Base-by-base conservation (phyloP, 2,888 invertebrate genomes). In the Amiota minor region DNA sequence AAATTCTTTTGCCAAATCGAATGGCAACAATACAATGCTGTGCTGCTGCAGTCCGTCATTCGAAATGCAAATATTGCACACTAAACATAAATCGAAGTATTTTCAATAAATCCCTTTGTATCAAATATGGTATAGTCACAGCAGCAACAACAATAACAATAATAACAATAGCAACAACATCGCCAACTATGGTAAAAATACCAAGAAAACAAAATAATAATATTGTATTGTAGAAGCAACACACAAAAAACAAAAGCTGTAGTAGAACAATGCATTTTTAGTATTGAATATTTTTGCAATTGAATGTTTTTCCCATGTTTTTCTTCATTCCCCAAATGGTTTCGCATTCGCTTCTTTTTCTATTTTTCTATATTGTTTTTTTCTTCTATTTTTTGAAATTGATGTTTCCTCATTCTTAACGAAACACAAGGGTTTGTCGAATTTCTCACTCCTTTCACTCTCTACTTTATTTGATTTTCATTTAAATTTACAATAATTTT, bases 31-130 rank as follows among this genome's bases (percentile, higher is more conserved):
- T 35, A 35, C 35, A 35, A 35, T 35, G 59, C 59, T 35, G 20
- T 77, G 77, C 74, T 78, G 71, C 65, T 76, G 75, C 74, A 71
- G 78, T 76, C 80, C 75, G 77, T 80, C 77, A 80, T 81, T 74
- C 84, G 76, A 80, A 84, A 80, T 81, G 81, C 82, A 84, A 81
- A 82, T 81, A 82, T 80, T 68, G 53, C 77, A 78, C 81, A 77
- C 78, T 80, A 83, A 83, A 80, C 81, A 82, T 80, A 82, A 82
- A 83, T 82, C 84, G 82, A 83, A 82, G 81, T 79, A 80, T 82
- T 82, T 82, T 81, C 80, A 82, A 82, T 83, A 82, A 83, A 82
- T 81, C 76, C 79, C 80, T 75, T 75, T 73, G 76, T 74, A 73
- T 72, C 72, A 70, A 50, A 59, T 67, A 53, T 35, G 72, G 56